A percentile compares a stretch with the other conserved stretches of the same genome.
Conservation (phyloP, 2,888 invertebrate species). For the Hartigia nigra region DNA sequence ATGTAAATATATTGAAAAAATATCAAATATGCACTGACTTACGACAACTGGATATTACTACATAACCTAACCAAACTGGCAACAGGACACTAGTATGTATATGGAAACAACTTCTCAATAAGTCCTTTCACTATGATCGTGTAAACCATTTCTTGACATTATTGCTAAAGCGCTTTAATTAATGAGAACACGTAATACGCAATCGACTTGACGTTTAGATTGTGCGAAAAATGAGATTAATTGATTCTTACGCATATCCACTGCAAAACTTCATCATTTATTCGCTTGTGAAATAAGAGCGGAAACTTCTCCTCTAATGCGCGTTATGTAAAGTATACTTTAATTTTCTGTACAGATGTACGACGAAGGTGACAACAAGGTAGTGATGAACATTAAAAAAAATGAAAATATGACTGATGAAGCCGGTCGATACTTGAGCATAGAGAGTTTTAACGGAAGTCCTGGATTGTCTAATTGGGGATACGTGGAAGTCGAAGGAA, state of each 20-base stretch:
- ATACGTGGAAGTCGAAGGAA: slow-evolving; percentile 63
- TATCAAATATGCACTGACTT: neutral
- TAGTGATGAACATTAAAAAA: slow-evolving; percentile 68
- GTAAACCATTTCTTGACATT: neutral
- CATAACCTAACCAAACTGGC: neutral
- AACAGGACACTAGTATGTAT: neutral
- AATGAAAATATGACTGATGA: slow-evolving; percentile 55
- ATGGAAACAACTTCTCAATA: neutral
- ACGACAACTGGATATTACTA: neutral
- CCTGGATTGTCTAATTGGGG: slow-evolving; percentile 79
- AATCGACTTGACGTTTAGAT: neutral
- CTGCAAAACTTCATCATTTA: neutral
- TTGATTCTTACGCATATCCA: neutral
- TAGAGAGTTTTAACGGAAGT: slow-evolving; percentile 68
- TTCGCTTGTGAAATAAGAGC: neutral
- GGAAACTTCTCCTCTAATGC: neutral
- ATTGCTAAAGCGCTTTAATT: neutral
- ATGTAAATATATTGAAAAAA: neutral
- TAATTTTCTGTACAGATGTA: slow-evolving; percentile 67
- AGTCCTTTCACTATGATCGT: slow-evolving; percentile 45
- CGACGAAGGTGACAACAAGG: slow-evolving; percentile 72
- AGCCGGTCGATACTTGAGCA: slow-evolving; percentile 55
- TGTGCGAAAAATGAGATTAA: neutral
- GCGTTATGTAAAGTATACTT: neutral
- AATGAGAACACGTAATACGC: neutral